phyloP scores from a whole-genome alignment of 2,113 vertebrate genomes.

The Calypte anna region DNA sequence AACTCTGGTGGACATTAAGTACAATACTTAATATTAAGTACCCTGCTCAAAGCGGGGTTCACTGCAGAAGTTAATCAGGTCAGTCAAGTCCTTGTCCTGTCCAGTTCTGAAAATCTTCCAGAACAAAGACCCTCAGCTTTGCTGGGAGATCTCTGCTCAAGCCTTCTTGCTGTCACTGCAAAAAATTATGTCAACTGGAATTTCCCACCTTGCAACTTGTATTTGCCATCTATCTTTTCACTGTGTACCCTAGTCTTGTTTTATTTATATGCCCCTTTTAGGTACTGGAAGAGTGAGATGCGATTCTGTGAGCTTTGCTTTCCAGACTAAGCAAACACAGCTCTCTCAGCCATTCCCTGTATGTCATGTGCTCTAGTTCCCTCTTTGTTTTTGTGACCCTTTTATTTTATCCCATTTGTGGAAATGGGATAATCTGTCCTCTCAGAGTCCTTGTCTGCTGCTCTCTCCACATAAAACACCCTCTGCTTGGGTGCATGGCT shows the following conservation, averaged over 20 bases:
- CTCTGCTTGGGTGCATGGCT: neutral
- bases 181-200: neutral
- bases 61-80: neutral
- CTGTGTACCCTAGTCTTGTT: neutral
- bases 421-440: neutral
- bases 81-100: neutral
- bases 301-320: neutral
- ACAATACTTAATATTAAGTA: neutral
- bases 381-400: neutral
- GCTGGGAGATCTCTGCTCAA: neutral
- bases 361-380: fast-evolving
- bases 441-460: neutral
- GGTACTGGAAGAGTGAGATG: neutral
- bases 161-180: fast-evolving
- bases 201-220: neutral
- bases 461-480: neutral
- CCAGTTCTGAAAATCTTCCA: neutral
- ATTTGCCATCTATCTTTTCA: neutral
- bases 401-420: neutral
- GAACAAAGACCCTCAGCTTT: neutral
- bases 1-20: neutral
- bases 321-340: neutral
- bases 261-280: neutral
- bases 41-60: neutral
- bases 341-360: neutral